Conservation (phyloP, 2,888 invertebrate species). For the Uloborus plumipes region DNA sequence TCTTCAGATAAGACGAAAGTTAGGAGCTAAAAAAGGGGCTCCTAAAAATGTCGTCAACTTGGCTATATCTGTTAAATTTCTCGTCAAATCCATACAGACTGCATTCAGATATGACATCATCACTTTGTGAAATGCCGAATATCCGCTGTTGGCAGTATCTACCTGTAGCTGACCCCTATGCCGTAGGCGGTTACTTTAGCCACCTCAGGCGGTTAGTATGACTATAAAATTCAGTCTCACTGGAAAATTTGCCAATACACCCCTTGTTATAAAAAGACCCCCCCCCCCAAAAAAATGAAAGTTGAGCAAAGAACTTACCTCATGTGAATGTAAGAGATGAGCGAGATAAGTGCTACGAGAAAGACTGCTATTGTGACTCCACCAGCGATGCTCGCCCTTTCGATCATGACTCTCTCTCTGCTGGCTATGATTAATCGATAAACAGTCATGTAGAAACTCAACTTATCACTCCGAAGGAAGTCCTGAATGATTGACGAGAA, state of each 20-base stretch:
- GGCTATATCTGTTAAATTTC: too few relatives aligned
- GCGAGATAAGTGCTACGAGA: slow-evolving; percentile 71
- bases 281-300: neutral
- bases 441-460: neutral
- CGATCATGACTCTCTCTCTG: slow-evolving; percentile 83
- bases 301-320: slow-evolving; percentile 47
- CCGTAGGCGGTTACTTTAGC: neutral
- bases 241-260: neutral
- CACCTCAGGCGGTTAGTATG: neutral
- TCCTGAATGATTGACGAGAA: too few relatives aligned
- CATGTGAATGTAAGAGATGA: slow-evolving; percentile 64
- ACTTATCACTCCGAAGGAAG: neutral
- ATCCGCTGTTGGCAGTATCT: too few relatives aligned
- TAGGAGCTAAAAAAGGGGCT: too few relatives aligned
- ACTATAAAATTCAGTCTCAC: too few relatives aligned
- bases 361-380: slow-evolving; percentile 80
- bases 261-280: neutral
- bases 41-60: too few relatives aligned
- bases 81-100: too few relatives aligned
- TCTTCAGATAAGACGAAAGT: too few relatives aligned
- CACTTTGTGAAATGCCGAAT: too few relatives aligned
- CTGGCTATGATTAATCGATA: slow-evolving; percentile 75
- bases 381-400: slow-evolving; percentile 89
- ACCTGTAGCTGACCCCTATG: neutral
- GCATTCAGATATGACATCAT: too few relatives aligned